Conservation (phyloP, 2,113 vertebrate genomes). For the Falcunculus frontatus region DNA sequence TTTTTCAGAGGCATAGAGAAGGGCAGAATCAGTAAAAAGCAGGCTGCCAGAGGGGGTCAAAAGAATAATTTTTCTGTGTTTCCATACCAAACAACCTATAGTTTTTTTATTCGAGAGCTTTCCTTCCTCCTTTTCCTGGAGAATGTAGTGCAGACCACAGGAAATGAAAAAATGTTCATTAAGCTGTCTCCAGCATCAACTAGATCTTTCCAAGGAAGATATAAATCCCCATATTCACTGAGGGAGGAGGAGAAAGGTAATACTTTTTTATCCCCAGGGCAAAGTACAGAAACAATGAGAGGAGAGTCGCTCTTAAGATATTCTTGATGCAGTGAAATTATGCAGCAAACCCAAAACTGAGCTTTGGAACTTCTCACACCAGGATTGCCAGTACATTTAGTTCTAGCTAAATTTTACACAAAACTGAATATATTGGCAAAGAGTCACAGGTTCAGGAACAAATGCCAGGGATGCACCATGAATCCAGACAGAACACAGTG, state of each 20-base stretch:
- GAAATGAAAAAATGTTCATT: constrained; percentile 26
- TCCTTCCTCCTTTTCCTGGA: background rate
- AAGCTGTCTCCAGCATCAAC: background rate
- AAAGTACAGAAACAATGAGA: background rate
- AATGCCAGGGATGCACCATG: background rate
- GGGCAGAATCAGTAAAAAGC: background rate
- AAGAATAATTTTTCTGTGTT: background rate
- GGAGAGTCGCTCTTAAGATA: background rate
- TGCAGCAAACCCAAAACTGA: background rate
- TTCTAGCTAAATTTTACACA: background rate
- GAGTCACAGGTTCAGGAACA: background rate
- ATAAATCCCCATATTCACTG: background rate
- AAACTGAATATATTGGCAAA: background rate
- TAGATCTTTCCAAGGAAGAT: background rate
- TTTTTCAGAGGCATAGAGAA: background rate
- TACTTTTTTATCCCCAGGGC: background rate
- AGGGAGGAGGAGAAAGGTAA: background rate
- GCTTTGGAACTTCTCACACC: background rate
- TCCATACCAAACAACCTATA: background rate
- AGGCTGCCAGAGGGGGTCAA: background rate
- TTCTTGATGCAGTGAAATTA: background rate
- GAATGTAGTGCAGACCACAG: background rate
- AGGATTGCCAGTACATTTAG: background rate
- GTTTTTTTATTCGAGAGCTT: background rate
- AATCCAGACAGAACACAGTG: background rate